These are phyloP conservation scores for Pristionchus exspectatus DNA, from an alignment of 2,888 invertebrate genomes.

Conservation along the genomic window DNA sequence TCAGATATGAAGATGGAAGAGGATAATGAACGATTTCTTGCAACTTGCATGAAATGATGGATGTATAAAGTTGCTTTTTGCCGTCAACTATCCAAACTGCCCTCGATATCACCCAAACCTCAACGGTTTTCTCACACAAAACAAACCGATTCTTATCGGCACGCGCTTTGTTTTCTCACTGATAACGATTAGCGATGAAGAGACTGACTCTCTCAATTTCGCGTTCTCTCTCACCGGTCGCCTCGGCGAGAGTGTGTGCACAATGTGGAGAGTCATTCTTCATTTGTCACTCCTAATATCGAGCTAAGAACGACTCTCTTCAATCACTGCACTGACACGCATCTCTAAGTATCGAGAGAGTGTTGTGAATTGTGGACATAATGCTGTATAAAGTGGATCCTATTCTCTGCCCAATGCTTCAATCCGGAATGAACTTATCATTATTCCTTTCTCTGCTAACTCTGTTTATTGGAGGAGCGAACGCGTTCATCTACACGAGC, in stretches of 20 bases:
- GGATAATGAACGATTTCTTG: background rate
- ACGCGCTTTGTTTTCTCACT: background rate
- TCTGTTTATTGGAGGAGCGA: background rate
- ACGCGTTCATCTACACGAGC: background rate
- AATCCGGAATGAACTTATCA: background rate
- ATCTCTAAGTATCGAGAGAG: too few species aligned
- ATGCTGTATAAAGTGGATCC: too few species aligned
- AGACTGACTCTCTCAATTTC: background rate
- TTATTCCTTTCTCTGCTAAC: background rate
- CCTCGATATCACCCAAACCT: background rate
- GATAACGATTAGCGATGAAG: background rate
- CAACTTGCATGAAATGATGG: background rate
- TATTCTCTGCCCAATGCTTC: too few species aligned
- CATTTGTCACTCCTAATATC: too few species aligned
- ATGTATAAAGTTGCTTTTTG: too few species aligned
- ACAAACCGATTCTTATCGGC: background rate
- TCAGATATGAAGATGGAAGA: background rate
- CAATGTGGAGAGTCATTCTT: too few species aligned
- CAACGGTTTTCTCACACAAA: background rate
- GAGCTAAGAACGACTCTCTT: too few species aligned
- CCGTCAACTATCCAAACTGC: background rate
- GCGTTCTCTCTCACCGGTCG: background rate
- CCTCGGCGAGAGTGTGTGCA: background rate
- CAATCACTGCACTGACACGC: too few species aligned
- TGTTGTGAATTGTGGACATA: too few species aligned